Evolutionary conservation across 2,797 vertebrate genomes (phyloP).

Genomic region (Lagorchestes hirsutus): DNA sequence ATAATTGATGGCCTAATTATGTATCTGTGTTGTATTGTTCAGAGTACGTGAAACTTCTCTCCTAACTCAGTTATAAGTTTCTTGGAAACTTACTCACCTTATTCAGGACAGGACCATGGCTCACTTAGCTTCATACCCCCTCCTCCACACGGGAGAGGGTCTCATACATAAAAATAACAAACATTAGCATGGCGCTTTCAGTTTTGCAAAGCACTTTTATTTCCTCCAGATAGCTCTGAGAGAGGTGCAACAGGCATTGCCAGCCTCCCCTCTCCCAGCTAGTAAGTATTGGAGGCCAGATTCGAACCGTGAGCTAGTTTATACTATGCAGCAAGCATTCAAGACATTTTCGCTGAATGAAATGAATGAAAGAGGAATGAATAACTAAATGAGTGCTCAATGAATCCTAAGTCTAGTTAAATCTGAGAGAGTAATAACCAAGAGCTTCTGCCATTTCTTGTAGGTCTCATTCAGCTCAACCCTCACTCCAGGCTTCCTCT

Average conservation of each 20-base stretch:
- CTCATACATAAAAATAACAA: not conserved
- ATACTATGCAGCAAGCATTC: not conserved
- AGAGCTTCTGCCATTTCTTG: not conserved
- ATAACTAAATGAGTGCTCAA: not conserved
- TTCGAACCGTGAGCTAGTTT: not conserved
- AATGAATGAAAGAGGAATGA: not conserved
- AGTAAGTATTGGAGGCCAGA: not conserved
- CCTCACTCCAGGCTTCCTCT: not conserved
- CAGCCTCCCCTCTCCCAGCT: too few species aligned
- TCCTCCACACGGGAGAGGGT: not conserved
- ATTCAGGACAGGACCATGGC: not conserved
- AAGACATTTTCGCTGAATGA: not conserved
- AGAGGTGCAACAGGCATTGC: not conserved
- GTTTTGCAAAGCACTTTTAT: not conserved
- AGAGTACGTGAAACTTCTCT: not conserved
- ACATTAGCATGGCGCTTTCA: not conserved
- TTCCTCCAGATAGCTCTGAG: not conserved
- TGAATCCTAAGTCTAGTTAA: not conserved
- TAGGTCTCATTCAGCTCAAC: not conserved
- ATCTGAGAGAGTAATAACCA: not conserved
- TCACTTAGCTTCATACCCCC: not conserved
- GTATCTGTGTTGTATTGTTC: not conserved
- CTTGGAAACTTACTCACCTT: not conserved
- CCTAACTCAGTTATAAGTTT: not conserved
- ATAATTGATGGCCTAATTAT: not conserved